These are phyloP conservation scores for Hiodon alosoides DNA, from an alignment of 2,113 vertebrate genomes.

Conservation along the genomic window DNA sequence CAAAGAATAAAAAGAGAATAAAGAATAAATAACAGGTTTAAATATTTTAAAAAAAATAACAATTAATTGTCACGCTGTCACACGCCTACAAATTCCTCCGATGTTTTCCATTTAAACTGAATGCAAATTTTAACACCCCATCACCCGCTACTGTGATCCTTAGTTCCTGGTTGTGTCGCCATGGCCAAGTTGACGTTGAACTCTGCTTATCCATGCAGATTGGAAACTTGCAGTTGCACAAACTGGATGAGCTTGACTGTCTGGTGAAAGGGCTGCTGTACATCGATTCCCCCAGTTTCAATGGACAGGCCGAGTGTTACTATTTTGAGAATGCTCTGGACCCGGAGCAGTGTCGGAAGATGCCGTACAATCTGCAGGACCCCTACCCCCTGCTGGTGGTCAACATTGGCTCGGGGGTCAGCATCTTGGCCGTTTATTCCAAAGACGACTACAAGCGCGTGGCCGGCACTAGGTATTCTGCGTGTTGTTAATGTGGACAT, in stretches of 20 bases:
- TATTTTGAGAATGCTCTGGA: conserved; percentile 81
- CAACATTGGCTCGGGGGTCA: conserved; percentile 85
- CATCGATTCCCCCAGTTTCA: conserved; percentile 77
- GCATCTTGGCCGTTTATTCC: conserved; percentile 81
- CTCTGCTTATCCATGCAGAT: conserved; percentile 58
- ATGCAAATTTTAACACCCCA: too few species aligned
- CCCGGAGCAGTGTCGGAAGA: conserved; percentile 78
- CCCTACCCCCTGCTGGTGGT: conserved; percentile 85
- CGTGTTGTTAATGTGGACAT: not conserved
- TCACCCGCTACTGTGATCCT: not conserved
- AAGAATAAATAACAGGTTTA: too few species aligned
- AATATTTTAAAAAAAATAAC: too few species aligned
- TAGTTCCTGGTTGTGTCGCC: not conserved
- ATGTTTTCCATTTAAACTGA: too few species aligned
- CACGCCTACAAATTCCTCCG: too few species aligned
- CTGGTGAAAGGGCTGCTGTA: conserved; percentile 82
- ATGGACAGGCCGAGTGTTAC: conserved; percentile 79
- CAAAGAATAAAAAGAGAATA: too few species aligned
- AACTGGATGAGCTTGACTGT: conserved; percentile 83
- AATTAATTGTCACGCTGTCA: too few species aligned
- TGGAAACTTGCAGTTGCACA: conserved; percentile 76
- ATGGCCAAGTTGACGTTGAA: not conserved
- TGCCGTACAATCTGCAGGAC: conserved; percentile 79
- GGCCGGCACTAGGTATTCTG: conserved; percentile 76
- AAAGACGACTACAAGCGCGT: conserved; percentile 85